Conservation (phyloP, 1,140 invertebrate species). For the Nilaparvata lugens region DNA sequence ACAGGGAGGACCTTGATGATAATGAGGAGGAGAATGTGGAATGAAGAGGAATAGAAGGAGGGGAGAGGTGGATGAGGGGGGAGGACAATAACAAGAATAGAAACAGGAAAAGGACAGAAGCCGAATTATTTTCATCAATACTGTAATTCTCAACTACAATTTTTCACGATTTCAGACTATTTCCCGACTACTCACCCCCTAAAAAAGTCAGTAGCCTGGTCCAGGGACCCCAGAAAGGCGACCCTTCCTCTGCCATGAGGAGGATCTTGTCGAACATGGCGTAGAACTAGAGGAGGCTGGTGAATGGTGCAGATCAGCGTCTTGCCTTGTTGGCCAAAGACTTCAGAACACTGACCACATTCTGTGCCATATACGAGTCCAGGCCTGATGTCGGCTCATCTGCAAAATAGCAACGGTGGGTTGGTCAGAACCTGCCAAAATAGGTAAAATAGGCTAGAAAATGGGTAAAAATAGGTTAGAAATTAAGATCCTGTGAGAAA, state of each 20-base stretch:
- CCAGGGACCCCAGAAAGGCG: constrained; percentile 76
- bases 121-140: too few species aligned
- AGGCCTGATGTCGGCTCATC: constrained; percentile 92
- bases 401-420: constrained; percentile 90
- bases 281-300: constrained; percentile 85
- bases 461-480: too few species aligned
- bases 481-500: too few species aligned
- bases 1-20: too few species aligned
- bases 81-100: too few species aligned
- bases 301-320: constrained; percentile 93
- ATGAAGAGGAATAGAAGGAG: too few species aligned
- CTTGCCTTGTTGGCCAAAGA: constrained; percentile 71
- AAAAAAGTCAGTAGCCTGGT: constrained; percentile 74
- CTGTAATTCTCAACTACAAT: too few species aligned
- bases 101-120: too few species aligned
- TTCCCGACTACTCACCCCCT: constrained; percentile 50
- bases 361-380: constrained; percentile 79
- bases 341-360: constrained; percentile 78
- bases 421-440: constrained; percentile 65
- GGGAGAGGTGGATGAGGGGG: too few species aligned
- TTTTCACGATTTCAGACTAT: too few species aligned
- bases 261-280: constrained; percentile 85
- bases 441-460: too few species aligned
- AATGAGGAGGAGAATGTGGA: too few species aligned
- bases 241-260: constrained; percentile 87